Evolutionary conservation across 1,140 invertebrate genomes (phyloP), one percentile per base, ranked within the genome.

Genomic region (Zaprionus inermis): DNA sequence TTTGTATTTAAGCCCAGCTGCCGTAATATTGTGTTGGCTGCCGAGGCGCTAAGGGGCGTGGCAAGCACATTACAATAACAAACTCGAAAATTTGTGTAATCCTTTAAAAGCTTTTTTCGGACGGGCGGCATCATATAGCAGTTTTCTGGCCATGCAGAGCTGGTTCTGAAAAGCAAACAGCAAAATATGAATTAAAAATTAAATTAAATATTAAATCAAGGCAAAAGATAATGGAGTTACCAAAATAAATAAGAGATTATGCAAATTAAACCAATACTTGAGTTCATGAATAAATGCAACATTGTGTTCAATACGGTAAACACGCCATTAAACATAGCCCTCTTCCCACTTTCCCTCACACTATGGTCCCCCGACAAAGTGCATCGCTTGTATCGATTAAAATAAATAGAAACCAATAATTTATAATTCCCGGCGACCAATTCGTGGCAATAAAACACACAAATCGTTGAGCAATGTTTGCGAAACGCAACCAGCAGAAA

Each of bases 1-100:
- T 88, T 88, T 88, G 77, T 74, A 88, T 76, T 83, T 86, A 73
- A 73, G 64, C 66, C 41, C 71, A 72, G 77, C 77, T 64, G 69
- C 70, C 49, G 56, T 44, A 49, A 60, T 52, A 49, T 36, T 52
- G 52, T 12, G 18, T 38, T 58, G 49, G 30, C n/a, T 30, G 54
- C 32, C 24, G 16, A 44, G 55, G 24, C 36, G n/a, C 12, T 30
- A 28, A 28, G 3, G 22, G 5, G 71, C 44, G 56, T 68, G 64
- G 49, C 49, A 28, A 6, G 7, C 30, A n/a, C 18, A 55, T 68
- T 34, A 49, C 20, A 55, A 30, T 73, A 73, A 18, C 34, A 34
- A n/a, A 20, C 28, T 38, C 52, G 44, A 49, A 24, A 54, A 61
- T 18, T n/a, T 66, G 32, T 54, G 16, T 60, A 60, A 63, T 52